Conservation (phyloP, 2,888 invertebrate species). For the Cheilosia pagana region DNA sequence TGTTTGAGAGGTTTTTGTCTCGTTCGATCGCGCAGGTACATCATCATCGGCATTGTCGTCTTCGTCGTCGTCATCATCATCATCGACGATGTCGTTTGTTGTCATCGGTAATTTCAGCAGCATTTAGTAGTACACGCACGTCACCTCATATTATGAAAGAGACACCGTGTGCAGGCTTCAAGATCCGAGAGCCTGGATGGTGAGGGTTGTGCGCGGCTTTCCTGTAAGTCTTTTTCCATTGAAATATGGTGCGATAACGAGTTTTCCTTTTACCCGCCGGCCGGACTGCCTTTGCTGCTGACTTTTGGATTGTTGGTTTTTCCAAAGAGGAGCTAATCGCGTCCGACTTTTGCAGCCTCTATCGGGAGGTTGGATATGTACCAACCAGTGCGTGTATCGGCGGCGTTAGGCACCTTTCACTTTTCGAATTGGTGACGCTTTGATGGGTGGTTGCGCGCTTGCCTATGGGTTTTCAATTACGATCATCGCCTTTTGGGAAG, state of each 20-base stretch:
- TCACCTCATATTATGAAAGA: slow-evolving; percentile 70
- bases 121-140: slow-evolving; percentile 74
- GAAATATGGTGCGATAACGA: slow-evolving; percentile 65
- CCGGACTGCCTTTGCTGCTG: background rate
- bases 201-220: slow-evolving; percentile 15
- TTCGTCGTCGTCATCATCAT: slow-evolving; percentile 21
- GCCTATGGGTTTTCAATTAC: slow-evolving; percentile 34
- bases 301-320: slow-evolving; percentile 10
- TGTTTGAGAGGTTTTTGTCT: slow-evolving; percentile 8
- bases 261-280: slow-evolving; percentile 36
- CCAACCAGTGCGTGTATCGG: slow-evolving; percentile 10
- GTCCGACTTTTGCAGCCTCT: slow-evolving; percentile 15
- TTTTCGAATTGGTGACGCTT: slow-evolving; percentile 44
- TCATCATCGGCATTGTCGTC: slow-evolving; percentile 63
- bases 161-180: slow-evolving; percentile 65
- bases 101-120: slow-evolving; percentile 63
- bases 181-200: slow-evolving; percentile 24
- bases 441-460: slow-evolving; percentile 17
- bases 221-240: slow-evolving; percentile 58
- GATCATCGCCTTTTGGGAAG: slow-evolving; percentile 52
- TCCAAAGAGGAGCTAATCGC: slow-evolving; percentile 20
- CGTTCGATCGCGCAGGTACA: slow-evolving; percentile 38
- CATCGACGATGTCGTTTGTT: slow-evolving; percentile 35
- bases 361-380: background rate
- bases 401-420: slow-evolving; percentile 67